Evolutionary conservation across 2,113 vertebrate genomes (phyloP), one percentile per base, ranked within the genome.

Genomic region (Brienomyrus longianalis): DNA sequence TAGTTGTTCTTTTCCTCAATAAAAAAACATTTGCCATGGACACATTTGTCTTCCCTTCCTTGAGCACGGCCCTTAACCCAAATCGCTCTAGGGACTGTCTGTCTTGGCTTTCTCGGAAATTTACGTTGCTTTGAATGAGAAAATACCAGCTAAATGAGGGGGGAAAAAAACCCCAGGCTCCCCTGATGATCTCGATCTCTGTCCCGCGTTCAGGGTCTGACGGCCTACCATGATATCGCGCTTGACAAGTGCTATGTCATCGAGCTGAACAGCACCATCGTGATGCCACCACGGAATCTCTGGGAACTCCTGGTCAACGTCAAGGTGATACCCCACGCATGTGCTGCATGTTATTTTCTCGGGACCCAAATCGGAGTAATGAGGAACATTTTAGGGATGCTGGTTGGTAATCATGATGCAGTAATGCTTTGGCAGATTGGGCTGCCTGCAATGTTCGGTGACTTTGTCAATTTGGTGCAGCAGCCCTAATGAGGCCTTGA

Each of bases 161-260:
- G 2, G 0, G 5, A 19, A 54, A 15, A 13, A 3, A 15, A 17
- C 0, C 50, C 27, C 50, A 51, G 23, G 48, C 23, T 19, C 45
- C 27, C 23, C 47, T 35, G 51, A 43, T 51, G 45, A 31, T 8
- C 27, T 62, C 1, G 13, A 31, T 50, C 0, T 54, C 1, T 91
- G 83, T 90, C 85, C 89, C 91, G 56, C 13, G 19, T 1, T 2
- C 93, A 99, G 98, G 97, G 97, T 19, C 94, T 99, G 92, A 99
- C 98, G 0, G 98, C 98, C 11, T 99, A 99, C 83, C 97, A 98
- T 0, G 98, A 99, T 94, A 97, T 98, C 51, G 96, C 96, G 0
- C 94, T 99, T 94, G 97, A 99, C 93, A 99, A 98, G 89, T 99
- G 98, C 94, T 99, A 98, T 1, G 96, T 99, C 87, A 99, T 97